Evolutionary conservation across 2,888 invertebrate species (phyloP).

Genomic region (Pheosia tremula): DNA sequence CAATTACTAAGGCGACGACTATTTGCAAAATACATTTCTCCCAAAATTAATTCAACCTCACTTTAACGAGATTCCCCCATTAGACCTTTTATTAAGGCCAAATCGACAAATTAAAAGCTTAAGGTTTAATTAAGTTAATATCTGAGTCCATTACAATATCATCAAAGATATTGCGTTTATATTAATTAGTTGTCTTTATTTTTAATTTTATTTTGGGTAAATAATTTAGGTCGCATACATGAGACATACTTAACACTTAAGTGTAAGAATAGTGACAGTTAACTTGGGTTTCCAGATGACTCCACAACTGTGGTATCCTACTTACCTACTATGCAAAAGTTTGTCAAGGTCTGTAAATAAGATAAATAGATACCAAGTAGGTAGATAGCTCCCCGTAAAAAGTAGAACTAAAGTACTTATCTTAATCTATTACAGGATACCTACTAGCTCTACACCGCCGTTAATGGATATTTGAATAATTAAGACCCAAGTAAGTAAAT

Average conservation of each 20-base stretch:
- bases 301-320: too few species aligned
- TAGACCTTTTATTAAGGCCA: conserved; percentile 55
- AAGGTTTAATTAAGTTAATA: conserved; percentile 52
- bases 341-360: too few species aligned
- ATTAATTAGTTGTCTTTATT: not conserved
- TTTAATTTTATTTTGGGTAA: not conserved
- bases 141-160: conserved; percentile 33
- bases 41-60: conserved; percentile 44
- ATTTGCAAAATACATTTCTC: conserved; percentile 42
- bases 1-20: conserved; percentile 36
- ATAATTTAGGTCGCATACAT: too few species aligned
- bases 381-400: too few species aligned
- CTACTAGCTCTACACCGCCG: not conserved
- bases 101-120: conserved; percentile 56
- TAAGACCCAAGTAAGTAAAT: not conserved
- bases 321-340: too few species aligned
- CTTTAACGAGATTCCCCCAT: conserved; percentile 47
- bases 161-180: conserved; percentile 20
- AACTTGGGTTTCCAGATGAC: too few species aligned
- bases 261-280: too few species aligned
- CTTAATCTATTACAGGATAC: not conserved
- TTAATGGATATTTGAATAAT: not conserved
- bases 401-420: not conserved
- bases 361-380: too few species aligned
- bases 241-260: too few species aligned